These are phyloP conservation scores for Enteromius treurensis DNA, from an alignment of 2,797 vertebrate genomes.

Conservation along the genomic window DNA sequence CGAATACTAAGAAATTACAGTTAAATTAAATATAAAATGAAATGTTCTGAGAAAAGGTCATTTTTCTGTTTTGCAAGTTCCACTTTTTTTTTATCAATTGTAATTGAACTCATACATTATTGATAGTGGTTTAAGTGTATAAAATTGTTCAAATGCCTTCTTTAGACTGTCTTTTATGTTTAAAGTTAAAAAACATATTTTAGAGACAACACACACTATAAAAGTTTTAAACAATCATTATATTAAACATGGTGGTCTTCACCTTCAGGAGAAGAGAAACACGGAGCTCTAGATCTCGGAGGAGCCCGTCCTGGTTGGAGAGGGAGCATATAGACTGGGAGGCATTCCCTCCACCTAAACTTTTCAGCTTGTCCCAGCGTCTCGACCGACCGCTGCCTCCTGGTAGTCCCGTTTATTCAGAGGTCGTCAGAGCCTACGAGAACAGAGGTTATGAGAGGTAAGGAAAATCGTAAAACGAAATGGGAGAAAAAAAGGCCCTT, in stretches of 20 bases:
- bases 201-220: neutral
- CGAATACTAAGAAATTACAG: too few relatives aligned
- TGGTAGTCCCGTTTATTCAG: slow-evolving; percentile 74
- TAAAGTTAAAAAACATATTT: too few relatives aligned
- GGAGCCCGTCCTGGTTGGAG: slow-evolving; percentile 77
- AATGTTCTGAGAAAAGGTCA: too few relatives aligned
- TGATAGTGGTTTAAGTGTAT: neutral
- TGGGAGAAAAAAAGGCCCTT: neutral
- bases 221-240: neutral
- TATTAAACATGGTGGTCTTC: neutral
- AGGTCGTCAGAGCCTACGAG: slow-evolving; percentile 73
- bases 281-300: slow-evolving; percentile 60
- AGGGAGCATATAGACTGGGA: slow-evolving; percentile 78
- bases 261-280: slow-evolving; percentile 73
- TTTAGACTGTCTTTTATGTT: neutral
- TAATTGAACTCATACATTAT: neutral
- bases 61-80: neutral
- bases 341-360: slow-evolving; percentile 76
- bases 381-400: slow-evolving; percentile 73
- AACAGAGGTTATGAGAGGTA: slow-evolving; percentile 82
- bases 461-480: neutral
- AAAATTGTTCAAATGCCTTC: neutral
- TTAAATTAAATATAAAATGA: too few relatives aligned
- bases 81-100: neutral
- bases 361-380: slow-evolving; percentile 79